phyloP scores from a whole-genome alignment of 2,113 vertebrate species.

The Lepidothrix coronata region DNA sequence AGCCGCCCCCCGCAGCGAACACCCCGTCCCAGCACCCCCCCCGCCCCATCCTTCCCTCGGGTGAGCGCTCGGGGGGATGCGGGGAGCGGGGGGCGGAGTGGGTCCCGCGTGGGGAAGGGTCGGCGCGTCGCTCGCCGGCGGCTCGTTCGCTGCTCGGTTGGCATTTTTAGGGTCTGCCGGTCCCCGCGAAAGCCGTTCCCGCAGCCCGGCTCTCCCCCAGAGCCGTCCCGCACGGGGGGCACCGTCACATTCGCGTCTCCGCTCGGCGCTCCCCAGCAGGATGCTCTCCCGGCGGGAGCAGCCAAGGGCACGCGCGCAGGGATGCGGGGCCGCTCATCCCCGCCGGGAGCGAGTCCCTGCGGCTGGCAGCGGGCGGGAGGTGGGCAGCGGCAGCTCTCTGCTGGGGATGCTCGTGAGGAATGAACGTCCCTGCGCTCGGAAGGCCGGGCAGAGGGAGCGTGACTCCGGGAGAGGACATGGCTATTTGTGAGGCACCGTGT shows the following conservation, averaged over 20 bases:
- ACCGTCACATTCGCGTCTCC: accelerated
- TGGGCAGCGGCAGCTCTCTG: not conserved
- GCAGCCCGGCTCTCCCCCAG: not conserved
- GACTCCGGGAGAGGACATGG: not conserved
- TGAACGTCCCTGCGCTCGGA: accelerated
- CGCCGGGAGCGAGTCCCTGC: not conserved
- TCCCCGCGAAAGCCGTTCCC: accelerated
- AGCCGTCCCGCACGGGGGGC: not conserved
- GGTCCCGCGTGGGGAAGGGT: not conserved
- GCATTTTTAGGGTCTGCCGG: accelerated
- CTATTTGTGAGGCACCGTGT: accelerated
- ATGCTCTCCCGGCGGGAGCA: not conserved
- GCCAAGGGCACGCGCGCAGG: not conserved
- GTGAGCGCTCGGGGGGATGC: too few species aligned
- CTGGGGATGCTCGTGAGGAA: accelerated
- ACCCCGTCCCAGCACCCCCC: not conserved
- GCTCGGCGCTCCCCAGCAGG: accelerated
- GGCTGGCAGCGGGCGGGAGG: not conserved
- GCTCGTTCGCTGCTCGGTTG: not conserved
- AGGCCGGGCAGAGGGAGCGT: not conserved
- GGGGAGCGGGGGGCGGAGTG: not conserved
- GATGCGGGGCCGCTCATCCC: not conserved
- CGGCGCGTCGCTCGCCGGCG: not conserved
- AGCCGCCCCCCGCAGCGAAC: not conserved
- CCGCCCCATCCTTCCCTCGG: not conserved